Evolutionary conservation across 2,797 vertebrate genomes (phyloP), one percentile per base, ranked within the genome.

Genomic region (Brachymystax lenok): DNA sequence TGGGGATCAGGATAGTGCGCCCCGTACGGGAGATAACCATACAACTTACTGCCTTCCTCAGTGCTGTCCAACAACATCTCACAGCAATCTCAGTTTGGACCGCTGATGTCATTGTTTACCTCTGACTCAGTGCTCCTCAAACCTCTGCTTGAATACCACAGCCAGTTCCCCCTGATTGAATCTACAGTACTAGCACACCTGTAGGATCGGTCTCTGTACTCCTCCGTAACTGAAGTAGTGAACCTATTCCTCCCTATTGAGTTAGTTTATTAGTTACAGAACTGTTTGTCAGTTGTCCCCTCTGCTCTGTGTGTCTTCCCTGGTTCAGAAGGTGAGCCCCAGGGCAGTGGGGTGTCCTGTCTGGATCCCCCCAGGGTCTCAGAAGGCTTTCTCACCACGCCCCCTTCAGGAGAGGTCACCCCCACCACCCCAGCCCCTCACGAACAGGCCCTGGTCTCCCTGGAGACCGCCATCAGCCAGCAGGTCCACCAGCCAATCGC

Each of bases 11-110:
- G 92, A 93, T 95, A 95, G 91, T 92, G 88, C 91, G 90, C 93
- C 95, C 96, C 93, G 89, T 86, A 92, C 85, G 92, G 95, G 96
- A 96, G 97, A 95, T 98, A 98, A 98, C 96, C 95, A 96, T 97
- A 95, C 96, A 96, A 96, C 95, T 96, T 97, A 97, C 97, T 98
- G 96, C 96, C 97, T 97, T 98, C 95, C 96, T 91, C 87, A 90
- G 80, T 85, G 79, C 73, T 85, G 84, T 85, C 78, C n/a, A 46
- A 46, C 40, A 46, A 46, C 40, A 12, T 61, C 56, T 21, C 54
- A 19, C 54, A 5, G 17, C 75, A 67, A 16, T 90, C 73, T 79
- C 50, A 4, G 14, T 3, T 1, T 64, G 21, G 21, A 21, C 24
- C 21, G 24, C 7, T 16, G 16, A 66, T 56, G 3, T 52, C 2